Base-by-base conservation (phyloP, 2,888 invertebrate species). In the Poecilus cupreus region DNA sequence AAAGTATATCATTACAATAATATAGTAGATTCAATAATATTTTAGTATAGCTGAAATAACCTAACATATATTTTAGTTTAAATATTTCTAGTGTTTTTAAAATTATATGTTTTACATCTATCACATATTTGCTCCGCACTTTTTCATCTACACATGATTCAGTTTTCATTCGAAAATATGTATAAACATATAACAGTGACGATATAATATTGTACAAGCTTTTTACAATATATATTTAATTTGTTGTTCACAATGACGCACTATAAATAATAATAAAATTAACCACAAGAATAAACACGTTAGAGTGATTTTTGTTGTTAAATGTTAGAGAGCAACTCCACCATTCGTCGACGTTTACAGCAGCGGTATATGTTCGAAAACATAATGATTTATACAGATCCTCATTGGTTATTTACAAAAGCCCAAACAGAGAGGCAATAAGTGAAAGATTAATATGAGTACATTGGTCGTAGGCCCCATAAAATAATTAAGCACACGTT, bases 51-150 rank as follows among this genome's bases (percentile, higher is more conserved):
- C 60, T 39, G 43, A 64, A 78, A 64, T 78, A 60, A 46, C 39
- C 64, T 37, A 37, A 76, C 37, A 60, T 24, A 78, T 64, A 64
- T 18, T 64, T 78, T 46, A 78, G 77, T 32, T 32, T 32, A 32
- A 8, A 74, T 13, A 68, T 26, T 68, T 37, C 6, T 54, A 54
- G 54, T 22, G 37, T 74, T 72, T 18, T 72, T 22, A 13, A 74
- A 49, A 74, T 24, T 46, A 46, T 39, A 18, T 24, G 24, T 70
- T 51, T 70, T 70, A 79, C 79, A 68, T 79, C 79, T 79, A 79
- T 79, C 79, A 79, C 79, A 79, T 70, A 68, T 79, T 79, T 79
- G 79, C 70, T 79, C 79, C 79, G 20, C 76, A 26, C 46, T 24
- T 68, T n/a, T 24, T 70, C 18, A 51, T 18, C 70, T 79, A 79